These are phyloP conservation scores for Dipodomys stephensi DNA, from an alignment of 2,113 vertebrate genomes.

Conservation along the genomic window DNA sequence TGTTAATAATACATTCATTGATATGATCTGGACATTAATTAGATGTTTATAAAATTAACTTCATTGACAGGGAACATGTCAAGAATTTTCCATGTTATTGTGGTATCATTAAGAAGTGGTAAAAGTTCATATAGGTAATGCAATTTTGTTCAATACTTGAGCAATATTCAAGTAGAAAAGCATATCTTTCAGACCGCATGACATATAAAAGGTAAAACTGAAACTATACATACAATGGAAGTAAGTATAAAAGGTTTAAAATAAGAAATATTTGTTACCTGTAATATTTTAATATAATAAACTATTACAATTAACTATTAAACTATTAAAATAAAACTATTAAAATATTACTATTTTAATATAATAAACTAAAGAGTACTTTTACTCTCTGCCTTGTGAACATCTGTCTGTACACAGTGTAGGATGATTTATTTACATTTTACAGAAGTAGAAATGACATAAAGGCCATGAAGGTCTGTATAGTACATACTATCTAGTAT, in stretches of 20 bases:
- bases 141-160: slow-evolving; percentile 47
- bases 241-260: slow-evolving; percentile 55
- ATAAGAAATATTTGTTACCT: slow-evolving; percentile 23
- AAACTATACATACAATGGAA: slow-evolving; percentile 31
- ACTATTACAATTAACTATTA: not conserved
- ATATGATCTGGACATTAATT: slow-evolving; percentile 63
- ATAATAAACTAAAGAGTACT: not conserved
- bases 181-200: slow-evolving; percentile 37
- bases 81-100: slow-evolving; percentile 64
- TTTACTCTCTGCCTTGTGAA: not conserved
- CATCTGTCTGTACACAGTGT: not conserved
- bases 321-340: too few relatives aligned
- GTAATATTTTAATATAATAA: not conserved
- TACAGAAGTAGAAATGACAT: not conserved
- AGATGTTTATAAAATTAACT: slow-evolving; percentile 64
- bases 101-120: slow-evolving; percentile 22
- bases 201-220: not conserved
- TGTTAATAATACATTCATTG: slow-evolving; percentile 38
- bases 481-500: not conserved
- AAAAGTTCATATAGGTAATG: slow-evolving; percentile 59
- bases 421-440: not conserved
- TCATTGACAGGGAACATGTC: slow-evolving; percentile 58
- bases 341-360: not conserved
- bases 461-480: not conserved
- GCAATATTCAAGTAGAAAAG: slow-evolving; percentile 4